phyloP scores from a whole-genome alignment of 2,888 invertebrate genomes.

The Vanessa cardui region DNA sequence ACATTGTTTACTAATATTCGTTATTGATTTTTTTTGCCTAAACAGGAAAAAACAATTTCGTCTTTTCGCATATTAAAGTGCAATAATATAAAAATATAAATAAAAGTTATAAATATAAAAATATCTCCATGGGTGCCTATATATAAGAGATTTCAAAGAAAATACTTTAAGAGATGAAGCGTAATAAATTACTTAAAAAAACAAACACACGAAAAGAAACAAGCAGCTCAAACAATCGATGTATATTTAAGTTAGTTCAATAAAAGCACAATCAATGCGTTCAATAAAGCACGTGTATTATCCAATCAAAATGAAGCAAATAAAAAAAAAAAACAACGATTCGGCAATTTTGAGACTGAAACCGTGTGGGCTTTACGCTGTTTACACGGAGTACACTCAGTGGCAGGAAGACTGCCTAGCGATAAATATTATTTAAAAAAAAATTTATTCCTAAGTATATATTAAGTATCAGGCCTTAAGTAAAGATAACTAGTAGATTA shows the following conservation, averaged over 20 bases:
- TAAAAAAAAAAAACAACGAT: slow-evolving; percentile 26
- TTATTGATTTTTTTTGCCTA: too few species aligned
- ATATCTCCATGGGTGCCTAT: too few species aligned
- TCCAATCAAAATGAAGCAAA: slow-evolving; percentile 31
- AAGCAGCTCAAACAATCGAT: neutral
- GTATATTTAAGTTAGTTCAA: neutral
- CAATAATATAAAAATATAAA: too few species aligned
- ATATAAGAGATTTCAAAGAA: too few species aligned
- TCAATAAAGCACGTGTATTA: slow-evolving; percentile 26
- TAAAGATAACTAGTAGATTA: too few species aligned
- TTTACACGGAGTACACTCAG: slow-evolving; percentile 16
- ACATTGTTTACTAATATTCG: too few species aligned
- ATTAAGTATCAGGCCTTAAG: too few species aligned
- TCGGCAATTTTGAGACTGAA: slow-evolving; percentile 34
- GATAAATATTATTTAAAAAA: neutral
- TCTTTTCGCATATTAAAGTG: too few species aligned
- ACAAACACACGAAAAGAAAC: neutral
- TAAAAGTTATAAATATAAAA: too few species aligned
- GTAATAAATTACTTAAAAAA: neutral
- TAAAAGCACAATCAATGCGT: slow-evolving; percentile 15
- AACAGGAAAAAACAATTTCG: too few species aligned
- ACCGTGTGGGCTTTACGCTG: slow-evolving; percentile 29
- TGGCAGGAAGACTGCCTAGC: slow-evolving; percentile 4
- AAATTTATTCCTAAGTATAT: too few species aligned
- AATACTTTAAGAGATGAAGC: too few species aligned